phyloP scores from a whole-genome alignment of 2,113 vertebrate genomes.

The Oncorhynchus nerka region DNA sequence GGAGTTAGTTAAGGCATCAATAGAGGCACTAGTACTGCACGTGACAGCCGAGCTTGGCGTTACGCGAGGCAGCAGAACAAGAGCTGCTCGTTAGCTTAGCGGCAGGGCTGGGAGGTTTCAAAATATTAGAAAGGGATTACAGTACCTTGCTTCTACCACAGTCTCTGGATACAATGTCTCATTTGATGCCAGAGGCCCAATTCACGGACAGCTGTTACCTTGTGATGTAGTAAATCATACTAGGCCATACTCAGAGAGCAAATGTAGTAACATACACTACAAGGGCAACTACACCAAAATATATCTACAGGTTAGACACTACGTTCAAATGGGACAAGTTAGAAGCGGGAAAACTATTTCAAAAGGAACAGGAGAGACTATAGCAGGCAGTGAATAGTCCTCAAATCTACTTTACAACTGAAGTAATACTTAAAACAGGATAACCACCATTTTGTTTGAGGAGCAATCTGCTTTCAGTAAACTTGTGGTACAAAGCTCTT shows the following conservation, averaged over 20 bases:
- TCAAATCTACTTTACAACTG: conserved; percentile 30
- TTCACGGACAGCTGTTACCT: conserved; percentile 38
- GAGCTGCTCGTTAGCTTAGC: conserved; percentile 37
- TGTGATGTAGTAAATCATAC: conserved; percentile 18
- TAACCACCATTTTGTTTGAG: conserved; percentile 13
- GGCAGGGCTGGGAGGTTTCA: conserved; percentile 35
- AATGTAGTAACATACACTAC: conserved; percentile 3
- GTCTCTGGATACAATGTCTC: conserved; percentile 16
- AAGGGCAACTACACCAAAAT: conserved; percentile 1
- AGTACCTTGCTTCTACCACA: conserved; percentile 28
- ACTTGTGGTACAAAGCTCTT: conserved; percentile 49
- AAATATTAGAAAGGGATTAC: conserved; percentile 28
- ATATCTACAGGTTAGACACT: not conserved
- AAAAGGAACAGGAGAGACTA: conserved; percentile 33
- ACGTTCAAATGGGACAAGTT: conserved; percentile 25
- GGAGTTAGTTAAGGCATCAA: conserved; percentile 75
- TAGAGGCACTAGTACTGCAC: conserved; percentile 70
- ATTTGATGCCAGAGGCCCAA: conserved; percentile 31
- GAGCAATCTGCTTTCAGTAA: conserved; percentile 34
- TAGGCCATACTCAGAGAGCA: conserved; percentile 20
- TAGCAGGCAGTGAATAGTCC: conserved; percentile 56
- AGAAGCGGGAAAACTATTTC: conserved; percentile 16
- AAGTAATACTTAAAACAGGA: not conserved
- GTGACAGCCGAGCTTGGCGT: conserved; percentile 51
- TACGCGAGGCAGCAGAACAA: conserved; percentile 42